These are phyloP conservation scores for Pristionchus fissidentatus DNA, from an alignment of 2,888 invertebrate species.

Conservation along the genomic window DNA sequence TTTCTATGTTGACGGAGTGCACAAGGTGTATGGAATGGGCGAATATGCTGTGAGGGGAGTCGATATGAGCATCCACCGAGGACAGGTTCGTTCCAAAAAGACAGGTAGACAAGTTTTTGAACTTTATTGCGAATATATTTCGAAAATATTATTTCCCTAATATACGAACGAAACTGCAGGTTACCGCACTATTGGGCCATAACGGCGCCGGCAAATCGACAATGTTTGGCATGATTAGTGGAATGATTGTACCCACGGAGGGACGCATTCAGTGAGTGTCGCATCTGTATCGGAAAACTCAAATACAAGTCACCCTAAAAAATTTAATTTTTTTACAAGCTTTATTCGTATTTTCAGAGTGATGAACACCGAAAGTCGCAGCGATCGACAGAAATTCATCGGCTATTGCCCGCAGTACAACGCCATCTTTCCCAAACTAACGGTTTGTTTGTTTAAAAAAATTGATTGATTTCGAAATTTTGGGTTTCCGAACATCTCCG, in stretches of 20 bases:
- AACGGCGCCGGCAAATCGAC: constrained; percentile 73
- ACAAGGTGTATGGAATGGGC: constrained; percentile 48
- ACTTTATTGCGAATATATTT: neutral
- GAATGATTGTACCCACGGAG: constrained; percentile 63
- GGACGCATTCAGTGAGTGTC: constrained; percentile 50
- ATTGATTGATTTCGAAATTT: no score
- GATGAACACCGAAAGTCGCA: neutral
- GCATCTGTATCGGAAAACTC: no score
- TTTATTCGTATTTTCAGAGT: no score
- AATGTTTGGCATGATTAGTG: constrained; percentile 64
- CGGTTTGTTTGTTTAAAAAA: no score
- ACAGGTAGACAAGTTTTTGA: neutral
- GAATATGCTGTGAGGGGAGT: constrained; percentile 70
- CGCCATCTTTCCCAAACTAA: constrained; percentile 67
- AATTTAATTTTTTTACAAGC: no score
- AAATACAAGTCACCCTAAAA: no score
- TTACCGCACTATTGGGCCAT: constrained; percentile 73
- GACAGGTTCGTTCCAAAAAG: constrained; percentile 57
- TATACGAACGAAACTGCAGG: constrained; percentile 53
- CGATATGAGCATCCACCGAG: constrained; percentile 64
- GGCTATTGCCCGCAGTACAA: constrained; percentile 33
- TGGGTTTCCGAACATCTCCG: constrained; percentile 68
- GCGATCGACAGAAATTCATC: neutral
- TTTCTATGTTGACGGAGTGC: neutral
- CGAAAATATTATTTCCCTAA: neutral